Evolutionary conservation across 2,113 vertebrate species (phyloP), one percentile per base, ranked within the genome.

Genomic region (Hiodon alosoides): DNA sequence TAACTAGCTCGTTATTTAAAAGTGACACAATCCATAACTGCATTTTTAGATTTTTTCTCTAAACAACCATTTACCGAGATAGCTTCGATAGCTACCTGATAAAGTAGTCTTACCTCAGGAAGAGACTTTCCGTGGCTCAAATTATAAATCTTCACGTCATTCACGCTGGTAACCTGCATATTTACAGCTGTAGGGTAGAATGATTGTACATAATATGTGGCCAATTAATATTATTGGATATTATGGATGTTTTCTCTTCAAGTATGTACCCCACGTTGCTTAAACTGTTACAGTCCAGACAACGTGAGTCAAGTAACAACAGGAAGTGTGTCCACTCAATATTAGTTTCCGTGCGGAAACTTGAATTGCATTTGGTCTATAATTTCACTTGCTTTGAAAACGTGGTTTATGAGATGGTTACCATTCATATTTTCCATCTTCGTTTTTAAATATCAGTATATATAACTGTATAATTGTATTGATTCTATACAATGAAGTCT

Each of bases 91-190:
- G 3, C n/a, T 52, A 61, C 31, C 31, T 31, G 31, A 31, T 31
- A 50, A 7, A 4, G 7, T 4, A 10, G 11, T 73, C 91, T 93
- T 86, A 99, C 97, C 95, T 99, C 96, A 0, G 97, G 97, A 3
- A 99, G 92, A 75, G 95, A 98, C 85, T 96, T 96, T 57, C 96
- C 96, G 13, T 93, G 92, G 76, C 96, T 99, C n/a, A 99, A 87
- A 71, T 96, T 98, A 81, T 99, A 99, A 78, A 99, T 94, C 88
- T 99, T 99, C 79, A 98, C 95, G 77, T 98, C 93, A 76, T 99
- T 98, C 66, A 98, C 92, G 78, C 90, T 97, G 5, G 95, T 96
- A 14, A 98, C 92, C 93, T 99, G 97, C 97, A 98, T 99, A 10
- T 0, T 73, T 50, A 2, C 58, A 13, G 16, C 0, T 46, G 2